Conservation (phyloP, 2,113 vertebrate species). For the Isurus oxyrinchus region DNA sequence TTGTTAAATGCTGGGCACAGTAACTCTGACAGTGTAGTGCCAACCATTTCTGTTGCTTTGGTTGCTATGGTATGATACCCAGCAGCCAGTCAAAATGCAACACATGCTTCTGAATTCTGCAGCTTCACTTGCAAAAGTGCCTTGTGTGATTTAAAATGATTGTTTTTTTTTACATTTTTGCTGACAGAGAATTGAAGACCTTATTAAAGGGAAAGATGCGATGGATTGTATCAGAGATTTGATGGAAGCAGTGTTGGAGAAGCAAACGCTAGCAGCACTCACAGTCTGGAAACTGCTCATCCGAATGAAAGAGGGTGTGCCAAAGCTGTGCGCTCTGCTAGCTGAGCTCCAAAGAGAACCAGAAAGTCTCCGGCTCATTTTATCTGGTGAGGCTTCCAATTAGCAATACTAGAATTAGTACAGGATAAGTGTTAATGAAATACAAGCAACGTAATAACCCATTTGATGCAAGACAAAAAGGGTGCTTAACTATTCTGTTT, state of each 20-base stretch:
- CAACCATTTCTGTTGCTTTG: constrained; percentile 19
- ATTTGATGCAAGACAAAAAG: neutral
- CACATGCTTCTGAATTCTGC: neutral
- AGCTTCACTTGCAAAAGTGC: neutral
- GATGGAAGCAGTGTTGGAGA: constrained; percentile 51
- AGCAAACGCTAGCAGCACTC: constrained; percentile 46
- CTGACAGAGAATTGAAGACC: constrained; percentile 52
- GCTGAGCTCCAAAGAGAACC: constrained; percentile 57
- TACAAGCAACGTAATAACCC: neutral
- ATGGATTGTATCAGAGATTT: constrained; percentile 46
- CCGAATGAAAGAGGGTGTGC: constrained; percentile 42
- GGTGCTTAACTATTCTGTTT: neutral
- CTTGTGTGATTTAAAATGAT: neutral
- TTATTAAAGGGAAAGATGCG: constrained; percentile 43
- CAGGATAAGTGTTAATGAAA: neutral
- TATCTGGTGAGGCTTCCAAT: constrained; percentile 44
- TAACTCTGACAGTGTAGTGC: constrained; percentile 3
- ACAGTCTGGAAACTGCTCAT: constrained; percentile 59
- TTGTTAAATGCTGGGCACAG: constrained; percentile 29
- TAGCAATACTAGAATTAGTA: neutral
- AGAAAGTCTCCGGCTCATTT: constrained; percentile 48
- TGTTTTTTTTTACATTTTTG: neutral
- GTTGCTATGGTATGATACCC: constrained; percentile 4
- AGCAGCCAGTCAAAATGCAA: constrained; percentile 24
- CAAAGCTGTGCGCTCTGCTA: constrained; percentile 46